Evolutionary conservation across 2,113 vertebrate species (phyloP), one percentile per base, ranked within the genome.

Genomic region (Hiodon tergisus): DNA sequence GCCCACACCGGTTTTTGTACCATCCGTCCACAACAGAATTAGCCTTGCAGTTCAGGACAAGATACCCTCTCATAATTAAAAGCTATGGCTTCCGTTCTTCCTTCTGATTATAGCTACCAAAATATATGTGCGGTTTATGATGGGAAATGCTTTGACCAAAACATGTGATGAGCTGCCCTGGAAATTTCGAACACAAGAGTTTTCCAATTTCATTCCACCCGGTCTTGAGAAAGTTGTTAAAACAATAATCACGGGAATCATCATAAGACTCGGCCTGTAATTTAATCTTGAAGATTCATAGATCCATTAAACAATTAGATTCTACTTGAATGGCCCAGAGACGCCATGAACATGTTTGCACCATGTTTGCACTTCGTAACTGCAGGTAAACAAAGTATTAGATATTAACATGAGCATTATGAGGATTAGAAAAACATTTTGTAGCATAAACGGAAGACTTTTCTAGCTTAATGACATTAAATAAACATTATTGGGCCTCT

Each of bases 251-350:
- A 72, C 63, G 17, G 65, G 75, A 70, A 76, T 17, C 17, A 62
- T 70, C 52, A 61, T 62, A 55, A n/a, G 60, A 52, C 53, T 60
- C 61, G 17, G 59, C 75, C 75, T 52, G 14, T 76, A 59, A 70
- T 50, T 76, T 76, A 70, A 70, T 76, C 68, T 71, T 71, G 69
- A 17, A 50, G 47, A 55, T 62, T 76, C 68, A 65, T 60, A 75
- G 47, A 61, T 55, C 74, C 50, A 8, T 50, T 60, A 72, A 59
- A 16, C 31, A 72, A 61, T 72, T 72, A 51, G 46, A 4, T 16
- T 31, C 70, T 72, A 31, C 63, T 11, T 66, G 11, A 31, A 72
- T 31, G 5, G 57, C 48, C 70, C 46, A 9, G n/a, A 57, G n/a
- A 50, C 70, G 48, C 55, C 31, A 72, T 6, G 8, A 50, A 63